These are phyloP conservation scores for Melanostoma scalare DNA, from an alignment of 2,888 invertebrate species.

Conservation along the genomic window DNA sequence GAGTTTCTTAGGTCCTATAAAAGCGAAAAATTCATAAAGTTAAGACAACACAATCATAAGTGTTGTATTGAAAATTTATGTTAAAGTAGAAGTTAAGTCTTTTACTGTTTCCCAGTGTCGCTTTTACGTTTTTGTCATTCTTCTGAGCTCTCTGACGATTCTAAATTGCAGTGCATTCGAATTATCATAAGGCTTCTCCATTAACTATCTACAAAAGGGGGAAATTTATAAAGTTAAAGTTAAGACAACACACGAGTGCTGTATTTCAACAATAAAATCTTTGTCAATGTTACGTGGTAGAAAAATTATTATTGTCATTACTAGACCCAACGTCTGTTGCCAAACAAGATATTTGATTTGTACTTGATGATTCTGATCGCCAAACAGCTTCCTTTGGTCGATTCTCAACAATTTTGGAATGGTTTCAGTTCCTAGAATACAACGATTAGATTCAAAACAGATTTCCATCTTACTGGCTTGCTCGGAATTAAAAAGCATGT, in stretches of 20 bases:
- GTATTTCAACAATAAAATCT: slow-evolving; percentile 23
- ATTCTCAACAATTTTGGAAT: neutral
- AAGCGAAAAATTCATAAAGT: slow-evolving; percentile 13
- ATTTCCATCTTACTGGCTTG: slow-evolving; percentile 58
- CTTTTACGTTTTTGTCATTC: neutral
- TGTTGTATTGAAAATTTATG: slow-evolving; percentile 12
- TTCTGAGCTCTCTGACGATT: neutral
- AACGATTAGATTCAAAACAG: slow-evolving; percentile 51
- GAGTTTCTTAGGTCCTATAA: slow-evolving; percentile 1
- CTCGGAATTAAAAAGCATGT: neutral
- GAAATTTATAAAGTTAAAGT: slow-evolving; percentile 34
- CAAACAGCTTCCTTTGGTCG: neutral
- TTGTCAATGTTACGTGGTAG: too few relatives aligned
- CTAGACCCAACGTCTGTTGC: neutral
- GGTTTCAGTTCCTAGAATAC: slow-evolving; percentile 47
- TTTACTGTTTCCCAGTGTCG: slow-evolving; percentile 12
- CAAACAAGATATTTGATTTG: neutral
- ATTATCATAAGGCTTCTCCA: slow-evolving; percentile 16
- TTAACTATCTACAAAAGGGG: slow-evolving; percentile 48
- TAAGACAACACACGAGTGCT: slow-evolving; percentile 54
- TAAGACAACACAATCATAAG: slow-evolving; percentile 23
- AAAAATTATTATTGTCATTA: too few relatives aligned
- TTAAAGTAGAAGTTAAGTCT: neutral
- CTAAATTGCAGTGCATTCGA: neutral
- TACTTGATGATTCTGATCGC: neutral